These are phyloP conservation scores for Theonella swinhoei DNA, from an alignment of 37 sponge, comb jelly and placozoan species.

Conservation along the genomic window DNA sequence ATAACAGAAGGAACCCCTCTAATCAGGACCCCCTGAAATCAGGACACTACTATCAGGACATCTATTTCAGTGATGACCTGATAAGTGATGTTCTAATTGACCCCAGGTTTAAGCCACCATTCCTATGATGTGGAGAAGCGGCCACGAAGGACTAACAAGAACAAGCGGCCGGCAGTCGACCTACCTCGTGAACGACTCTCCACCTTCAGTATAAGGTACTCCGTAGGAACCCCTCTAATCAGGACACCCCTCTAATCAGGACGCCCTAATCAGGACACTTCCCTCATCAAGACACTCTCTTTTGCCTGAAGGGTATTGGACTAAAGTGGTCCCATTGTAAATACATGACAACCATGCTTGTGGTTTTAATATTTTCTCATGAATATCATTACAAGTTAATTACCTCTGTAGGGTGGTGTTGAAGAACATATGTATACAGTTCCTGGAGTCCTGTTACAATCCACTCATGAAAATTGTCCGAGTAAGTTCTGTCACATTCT, in stretches of 20 bases:
- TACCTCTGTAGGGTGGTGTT: constrained; percentile 49
- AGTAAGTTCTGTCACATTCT: constrained; percentile 50
- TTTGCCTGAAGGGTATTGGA: too few relatives aligned
- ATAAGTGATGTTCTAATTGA: background rate
- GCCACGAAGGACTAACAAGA: constrained; percentile 59
- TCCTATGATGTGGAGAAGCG: constrained; percentile 81
- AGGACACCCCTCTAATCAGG: too few relatives aligned
- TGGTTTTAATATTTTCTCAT: background rate
- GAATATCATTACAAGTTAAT: background rate
- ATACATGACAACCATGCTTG: too few relatives aligned
- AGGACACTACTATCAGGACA: constrained; percentile 8
- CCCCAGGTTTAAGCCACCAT: constrained; percentile 52
- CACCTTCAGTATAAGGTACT: constrained; percentile 77
- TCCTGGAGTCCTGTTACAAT: constrained; percentile 92
- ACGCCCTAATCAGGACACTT: too few relatives aligned
- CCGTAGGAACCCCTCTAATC: too few relatives aligned
- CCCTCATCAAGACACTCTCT: too few relatives aligned
- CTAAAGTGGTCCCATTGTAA: too few relatives aligned
- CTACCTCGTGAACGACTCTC: constrained; percentile 56
- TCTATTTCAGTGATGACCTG: background rate
- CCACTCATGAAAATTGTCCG: constrained; percentile 83
- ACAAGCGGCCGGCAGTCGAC: constrained; percentile 38
- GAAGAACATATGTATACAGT: constrained; percentile 76
- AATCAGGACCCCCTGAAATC: constrained; percentile 9
- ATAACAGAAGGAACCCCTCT: too few relatives aligned